Conservation (phyloP, 2,113 vertebrate genomes). For the Casuarius casuarius region DNA sequence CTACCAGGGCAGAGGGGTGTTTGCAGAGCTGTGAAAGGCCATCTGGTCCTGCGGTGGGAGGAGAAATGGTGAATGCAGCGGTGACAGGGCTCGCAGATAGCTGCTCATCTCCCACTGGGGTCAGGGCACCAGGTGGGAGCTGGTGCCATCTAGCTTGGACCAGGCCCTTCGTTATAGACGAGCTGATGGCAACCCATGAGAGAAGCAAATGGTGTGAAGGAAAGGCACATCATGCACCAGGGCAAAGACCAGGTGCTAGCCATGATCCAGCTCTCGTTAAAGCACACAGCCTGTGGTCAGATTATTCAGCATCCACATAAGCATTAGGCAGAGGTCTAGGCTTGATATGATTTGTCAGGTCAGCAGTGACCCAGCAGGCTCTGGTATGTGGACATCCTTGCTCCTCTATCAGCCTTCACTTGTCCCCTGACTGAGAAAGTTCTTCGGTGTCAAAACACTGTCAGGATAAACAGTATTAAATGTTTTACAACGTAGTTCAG, state of each 20-base stretch:
- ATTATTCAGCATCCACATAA: background rate
- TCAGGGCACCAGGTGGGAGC: background rate
- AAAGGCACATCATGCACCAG: rapidly evolving
- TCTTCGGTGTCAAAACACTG: background rate
- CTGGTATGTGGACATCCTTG: background rate
- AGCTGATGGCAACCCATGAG: background rate
- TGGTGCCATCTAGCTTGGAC: background rate
- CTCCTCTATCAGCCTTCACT: background rate
- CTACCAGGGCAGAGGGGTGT: background rate
- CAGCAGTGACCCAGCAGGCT: rapidly evolving
- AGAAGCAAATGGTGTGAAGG: background rate
- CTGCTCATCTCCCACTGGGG: background rate
- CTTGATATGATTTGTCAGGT: background rate
- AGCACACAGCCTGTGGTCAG: background rate
- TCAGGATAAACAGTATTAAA: slow-evolving; percentile 9
- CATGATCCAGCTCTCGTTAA: background rate
- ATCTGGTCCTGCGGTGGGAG: too few relatives aligned
- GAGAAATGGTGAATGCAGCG: too few relatives aligned
- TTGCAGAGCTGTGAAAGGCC: too few relatives aligned
- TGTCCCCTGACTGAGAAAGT: background rate
- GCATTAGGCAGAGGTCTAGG: background rate
- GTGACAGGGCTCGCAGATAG: background rate
- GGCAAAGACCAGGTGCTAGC: background rate
- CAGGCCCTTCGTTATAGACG: background rate
- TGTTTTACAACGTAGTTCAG: slow-evolving; percentile 4